A percentile compares a stretch with the other conserved stretches of the same genome.
Evolutionary conservation across 2,113 vertebrate genomes (phyloP).

Genomic region (Dromaius novaehollandiae): DNA sequence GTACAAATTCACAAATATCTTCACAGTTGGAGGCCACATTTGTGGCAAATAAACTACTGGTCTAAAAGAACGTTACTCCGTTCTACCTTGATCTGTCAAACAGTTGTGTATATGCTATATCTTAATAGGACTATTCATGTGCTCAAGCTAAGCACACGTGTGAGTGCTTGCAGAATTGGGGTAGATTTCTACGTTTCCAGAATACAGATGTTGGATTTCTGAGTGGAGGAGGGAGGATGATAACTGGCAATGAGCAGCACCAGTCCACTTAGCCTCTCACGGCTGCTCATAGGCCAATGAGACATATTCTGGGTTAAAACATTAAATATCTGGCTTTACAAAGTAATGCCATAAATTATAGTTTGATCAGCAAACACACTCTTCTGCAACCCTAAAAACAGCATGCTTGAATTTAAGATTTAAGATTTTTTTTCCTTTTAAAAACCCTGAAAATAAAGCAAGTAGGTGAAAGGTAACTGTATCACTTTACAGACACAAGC

Average conservation of each 20-base stretch:
- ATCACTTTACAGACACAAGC: slow-evolving; percentile 30
- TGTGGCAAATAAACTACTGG: background rate
- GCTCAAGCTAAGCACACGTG: background rate
- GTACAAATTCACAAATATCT: background rate
- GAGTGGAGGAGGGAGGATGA: background rate
- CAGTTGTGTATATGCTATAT: background rate
- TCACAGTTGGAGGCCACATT: background rate
- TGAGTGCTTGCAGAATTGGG: background rate
- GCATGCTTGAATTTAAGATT: background rate
- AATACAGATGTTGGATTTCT: background rate
- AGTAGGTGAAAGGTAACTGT: slow-evolving; percentile 29
- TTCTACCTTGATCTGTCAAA: background rate
- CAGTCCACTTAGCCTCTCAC: background rate
- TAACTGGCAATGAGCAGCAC: background rate
- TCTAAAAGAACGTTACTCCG: background rate
- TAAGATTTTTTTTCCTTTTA: background rate
- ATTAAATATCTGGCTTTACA: background rate
- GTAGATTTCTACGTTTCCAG: background rate
- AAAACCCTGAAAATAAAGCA: slow-evolving; percentile 11
- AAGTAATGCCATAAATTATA: background rate
- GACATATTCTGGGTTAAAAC: background rate
- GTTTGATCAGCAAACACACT: background rate
- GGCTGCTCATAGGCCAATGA: background rate
- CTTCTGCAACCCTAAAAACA: background rate
- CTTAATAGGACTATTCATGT: accelerated